These are phyloP conservation scores for Drosophila macrothrix DNA, from an alignment of 2,888 invertebrate species.

Conservation along the genomic window DNA sequence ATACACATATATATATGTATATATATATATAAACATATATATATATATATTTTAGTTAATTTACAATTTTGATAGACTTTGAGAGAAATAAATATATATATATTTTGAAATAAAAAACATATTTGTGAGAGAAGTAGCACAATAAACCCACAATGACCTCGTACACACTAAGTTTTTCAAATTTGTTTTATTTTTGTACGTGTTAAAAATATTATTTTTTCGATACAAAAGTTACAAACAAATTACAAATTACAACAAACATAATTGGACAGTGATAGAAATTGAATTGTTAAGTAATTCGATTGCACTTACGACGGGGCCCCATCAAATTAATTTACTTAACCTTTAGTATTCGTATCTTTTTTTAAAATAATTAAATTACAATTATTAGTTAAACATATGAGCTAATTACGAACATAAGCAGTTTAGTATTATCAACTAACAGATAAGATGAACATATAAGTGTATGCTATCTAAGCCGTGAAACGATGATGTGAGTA, in stretches of 20 bases:
- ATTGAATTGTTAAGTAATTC: slow-evolving; percentile 68
- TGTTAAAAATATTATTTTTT: slow-evolving; percentile 56
- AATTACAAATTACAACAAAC: slow-evolving; percentile 57
- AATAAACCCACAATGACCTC: slow-evolving; percentile 45
- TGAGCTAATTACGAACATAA: slow-evolving; percentile 63
- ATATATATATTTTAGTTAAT: slow-evolving; percentile 65
- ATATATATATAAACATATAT: not conserved
- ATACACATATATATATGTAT: slow-evolving; percentile 23
- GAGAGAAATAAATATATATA: slow-evolving; percentile 57
- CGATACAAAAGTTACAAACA: slow-evolving; percentile 50
- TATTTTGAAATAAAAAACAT: slow-evolving; percentile 71
- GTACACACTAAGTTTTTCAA: slow-evolving; percentile 23
- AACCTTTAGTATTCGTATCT: slow-evolving; percentile 19
- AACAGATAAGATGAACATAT: slow-evolving; percentile 39
- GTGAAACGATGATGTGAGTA: slow-evolving; percentile 21
- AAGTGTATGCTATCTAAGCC: slow-evolving; percentile 20
- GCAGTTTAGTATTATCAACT: slow-evolving; percentile 51
- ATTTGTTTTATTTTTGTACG: slow-evolving; percentile 42
- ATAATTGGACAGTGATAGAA: slow-evolving; percentile 47
- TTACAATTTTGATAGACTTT: slow-evolving; percentile 76
- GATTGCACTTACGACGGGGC: slow-evolving; percentile 61
- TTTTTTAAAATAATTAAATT: slow-evolving; percentile 65
- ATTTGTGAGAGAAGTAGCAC: slow-evolving; percentile 31
- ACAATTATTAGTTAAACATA: slow-evolving; percentile 71
- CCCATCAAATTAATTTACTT: slow-evolving; percentile 48